Percentiles rank a stretch among this genome's conserved stretches.
Evolutionary conservation across 2,888 invertebrate genomes (phyloP).

Genomic region (Tigriopus californicus): DNA sequence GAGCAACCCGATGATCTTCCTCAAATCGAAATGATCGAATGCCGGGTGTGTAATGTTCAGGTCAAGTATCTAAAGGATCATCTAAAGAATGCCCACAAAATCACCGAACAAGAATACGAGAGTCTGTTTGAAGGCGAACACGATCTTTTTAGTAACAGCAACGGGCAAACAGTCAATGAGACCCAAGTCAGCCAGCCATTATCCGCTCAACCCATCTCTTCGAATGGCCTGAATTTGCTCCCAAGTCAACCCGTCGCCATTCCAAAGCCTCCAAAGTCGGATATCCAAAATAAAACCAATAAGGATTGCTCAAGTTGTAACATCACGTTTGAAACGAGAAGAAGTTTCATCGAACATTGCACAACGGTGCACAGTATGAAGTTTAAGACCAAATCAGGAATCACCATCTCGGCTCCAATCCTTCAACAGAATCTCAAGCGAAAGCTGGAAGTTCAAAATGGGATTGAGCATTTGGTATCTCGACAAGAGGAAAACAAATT

Average conservation of each 20-base stretch:
- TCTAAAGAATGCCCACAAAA: conserved; percentile 9
- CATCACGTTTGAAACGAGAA: conserved; percentile 10
- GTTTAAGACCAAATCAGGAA: conserved; percentile 12
- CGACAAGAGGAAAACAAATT: no score
- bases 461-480: no score
- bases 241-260: not conserved
- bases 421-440: not conserved
- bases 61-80: conserved; percentile 15
- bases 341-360: conserved; percentile 14
- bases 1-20: conserved; percentile 1
- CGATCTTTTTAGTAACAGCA: no score
- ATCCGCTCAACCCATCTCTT: not conserved
- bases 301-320: conserved; percentile 7
- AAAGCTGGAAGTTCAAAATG: no score
- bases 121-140: not conserved
- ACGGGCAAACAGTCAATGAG: not conserved
- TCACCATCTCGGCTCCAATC: not conserved
- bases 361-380: conserved; percentile 13
- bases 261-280: conserved; percentile 11
- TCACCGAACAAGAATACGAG: conserved; percentile 14
- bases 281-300: conserved; percentile 14
- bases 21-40: not conserved
- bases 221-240: not conserved
- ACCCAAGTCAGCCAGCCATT: not conserved
- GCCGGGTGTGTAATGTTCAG: conserved; percentile 7